Evolutionary conservation across 1,140 invertebrate genomes (phyloP).

Genomic region (Chlorops oryzae): DNA sequence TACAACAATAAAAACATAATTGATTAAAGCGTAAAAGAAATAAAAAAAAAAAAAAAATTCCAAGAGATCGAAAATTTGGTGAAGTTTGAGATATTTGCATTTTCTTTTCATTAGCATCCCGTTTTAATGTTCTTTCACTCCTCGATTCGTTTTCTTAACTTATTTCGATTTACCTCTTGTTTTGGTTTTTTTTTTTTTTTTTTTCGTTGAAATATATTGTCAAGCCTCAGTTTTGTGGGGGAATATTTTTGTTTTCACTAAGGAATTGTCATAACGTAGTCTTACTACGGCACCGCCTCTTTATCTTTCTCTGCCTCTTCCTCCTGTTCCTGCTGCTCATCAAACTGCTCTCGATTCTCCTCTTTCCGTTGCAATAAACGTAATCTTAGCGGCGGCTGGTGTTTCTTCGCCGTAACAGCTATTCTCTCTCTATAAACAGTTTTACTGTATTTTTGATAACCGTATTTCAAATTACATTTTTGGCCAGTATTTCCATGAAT

Average conservation of each 20-base stretch:
- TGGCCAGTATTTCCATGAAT: too few relatives aligned
- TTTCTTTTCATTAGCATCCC: too few relatives aligned
- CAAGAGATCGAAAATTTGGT: too few relatives aligned
- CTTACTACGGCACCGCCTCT: too few relatives aligned
- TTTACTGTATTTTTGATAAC: not conserved
- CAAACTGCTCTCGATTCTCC: not conserved
- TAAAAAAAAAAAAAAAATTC: slow-evolving; percentile 5
- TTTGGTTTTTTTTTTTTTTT: slow-evolving; percentile 6
- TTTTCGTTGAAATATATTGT: slow-evolving; percentile 1
- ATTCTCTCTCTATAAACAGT: too few relatives aligned
- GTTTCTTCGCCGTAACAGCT: too few relatives aligned
- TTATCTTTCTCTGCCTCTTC: not conserved
- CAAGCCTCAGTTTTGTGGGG: not conserved
- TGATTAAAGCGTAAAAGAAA: slow-evolving; percentile 11
- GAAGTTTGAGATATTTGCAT: too few relatives aligned
- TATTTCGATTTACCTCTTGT: slow-evolving; percentile 1
- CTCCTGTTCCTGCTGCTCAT: not conserved
- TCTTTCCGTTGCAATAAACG: not conserved
- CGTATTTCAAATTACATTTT: slow-evolving; percentile 27
- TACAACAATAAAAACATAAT: not conserved
- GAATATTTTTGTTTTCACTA: not conserved
- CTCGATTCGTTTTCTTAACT: too few relatives aligned
- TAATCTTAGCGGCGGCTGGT: not conserved
- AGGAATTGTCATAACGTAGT: too few relatives aligned
- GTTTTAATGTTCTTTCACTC: too few relatives aligned